Conservation (phyloP, 2,888 invertebrate genomes). For the Melitaea athalia region DNA sequence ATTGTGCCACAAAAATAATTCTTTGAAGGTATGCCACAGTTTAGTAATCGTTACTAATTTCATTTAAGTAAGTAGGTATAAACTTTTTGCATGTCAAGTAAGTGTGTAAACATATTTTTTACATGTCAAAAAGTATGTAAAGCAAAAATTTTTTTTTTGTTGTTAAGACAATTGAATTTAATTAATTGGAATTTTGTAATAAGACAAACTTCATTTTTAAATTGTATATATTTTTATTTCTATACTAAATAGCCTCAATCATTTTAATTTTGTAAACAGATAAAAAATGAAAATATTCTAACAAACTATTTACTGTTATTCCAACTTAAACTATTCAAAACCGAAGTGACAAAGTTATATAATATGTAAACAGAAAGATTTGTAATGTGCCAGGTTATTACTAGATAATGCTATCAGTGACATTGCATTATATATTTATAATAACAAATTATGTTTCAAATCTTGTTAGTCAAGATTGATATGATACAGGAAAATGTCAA, state of each 20-base stretch:
- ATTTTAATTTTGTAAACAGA: background rate
- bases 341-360: background rate
- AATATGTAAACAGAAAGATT: slow-evolving; percentile 10
- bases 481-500: too few relatives aligned
- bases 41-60: background rate
- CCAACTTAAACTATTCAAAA: background rate
- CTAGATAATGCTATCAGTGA: slow-evolving; percentile 9
- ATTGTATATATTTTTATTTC: background rate
- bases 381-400: background rate
- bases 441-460: too few relatives aligned
- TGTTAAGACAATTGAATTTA: too few relatives aligned
- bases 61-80: too few relatives aligned
- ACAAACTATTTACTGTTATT: background rate
- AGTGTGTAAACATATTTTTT: too few relatives aligned
- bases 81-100: too few relatives aligned
- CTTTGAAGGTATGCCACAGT: slow-evolving; percentile 32
- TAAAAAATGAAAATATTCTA: background rate
- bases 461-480: too few relatives aligned
- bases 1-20: slow-evolving; percentile 28
- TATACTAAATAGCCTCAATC: background rate
- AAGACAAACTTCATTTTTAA: background rate
- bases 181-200: too few relatives aligned
- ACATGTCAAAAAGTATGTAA: too few relatives aligned
- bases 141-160: too few relatives aligned
- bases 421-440: slow-evolving; percentile 8